Base-by-base conservation (phyloP, 37 sponge, comb jelly and placozoan species). In the Ianthella basta region DNA sequence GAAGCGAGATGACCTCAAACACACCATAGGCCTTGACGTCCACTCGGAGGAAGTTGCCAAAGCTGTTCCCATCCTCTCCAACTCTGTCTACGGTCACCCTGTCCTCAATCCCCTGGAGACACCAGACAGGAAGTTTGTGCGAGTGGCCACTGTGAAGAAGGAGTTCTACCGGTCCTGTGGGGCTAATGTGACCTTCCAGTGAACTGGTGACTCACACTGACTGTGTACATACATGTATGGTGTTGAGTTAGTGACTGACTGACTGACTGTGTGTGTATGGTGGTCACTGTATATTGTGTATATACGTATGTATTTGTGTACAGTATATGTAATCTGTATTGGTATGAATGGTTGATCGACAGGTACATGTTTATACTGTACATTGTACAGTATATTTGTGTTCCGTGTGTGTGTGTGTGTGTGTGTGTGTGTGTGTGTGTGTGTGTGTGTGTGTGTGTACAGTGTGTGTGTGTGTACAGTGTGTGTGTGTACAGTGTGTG, bases 91-190 rank as follows among this genome's bases (percentile, higher is more conserved):
- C 85, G 98, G 98, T 1, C 90, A 90, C 81, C 74, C 90, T 20
- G 54, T 65, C 12, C 53, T 75, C 53, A 3, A 41, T 14, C 85
- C 90, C 0, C 73, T 96, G 73, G 97, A 98, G 83, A 24, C 50
- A 1, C 86, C 82, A 0, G 56, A 80, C 30, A 60, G 96, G 44
- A 56, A 84, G 69, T 86, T 96, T 86, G 94, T 84, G 32, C 87
- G 96, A 12, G 92, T 94, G 24, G 96, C 89, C 0, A 83, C 89
- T 2, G 96, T 98, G 32, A 79, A 92, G 88, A 89, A 90, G 41
- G 97, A 98, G 61, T 98, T 98, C 77, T 98, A 96, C 38, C 86
- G 97, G 15, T 29, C 91, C 10, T 85, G 85, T 60, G 95, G 93
- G 29, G 86, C 83, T 4, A 65, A 41, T 14, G 68, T 44, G 1